Evolutionary conservation across 53 echinoderm and acorn worm genomes (phyloP), one percentile per base, ranked within the genome.

Genomic region (Actinopyga echinites): DNA sequence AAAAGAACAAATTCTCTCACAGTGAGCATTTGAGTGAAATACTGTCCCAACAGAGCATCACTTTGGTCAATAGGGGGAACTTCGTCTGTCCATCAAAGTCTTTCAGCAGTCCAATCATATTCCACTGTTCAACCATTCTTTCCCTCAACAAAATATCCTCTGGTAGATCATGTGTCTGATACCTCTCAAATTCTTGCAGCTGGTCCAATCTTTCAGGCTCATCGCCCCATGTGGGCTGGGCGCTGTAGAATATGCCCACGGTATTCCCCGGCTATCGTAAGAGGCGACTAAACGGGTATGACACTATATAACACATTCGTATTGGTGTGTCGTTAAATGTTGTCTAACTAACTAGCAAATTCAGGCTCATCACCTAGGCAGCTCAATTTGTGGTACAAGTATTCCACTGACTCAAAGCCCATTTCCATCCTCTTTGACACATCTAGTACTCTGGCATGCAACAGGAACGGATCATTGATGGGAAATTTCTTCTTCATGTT

Each of bases 11-110:
- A 88, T 66, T 44, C 89, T 75, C 43, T 88, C 79, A 36, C 89
- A 88, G 65, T 83, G 83, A 32, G 89, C 89, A 88, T 88, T 88
- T 36, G 83, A 83, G 56, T 88, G 84, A 43, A 84, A 83, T 12
- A 88, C 29, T 19, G 83, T 56, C 26, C 78, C 56, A 0, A 88
- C 79, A 49, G 67, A 83, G 83, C 84, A 88, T 79, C 31, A 88
- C 34, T 54, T 77, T 54, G n/a, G 89, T 33, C 25, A 88, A 83
- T 22, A 44, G 54, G 62, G 79, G 84, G 35, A 75, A 79, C 78
- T 65, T 65, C 23, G 43, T 30, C 21, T 65, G 30, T 68, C 45
- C 66, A 52, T 84, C 83, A 28, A 64, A 37, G 83, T 78, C 87
- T 43, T 34, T 80, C 15, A 84, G 38, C 71, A 65, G 62, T 75